Evolutionary conservation across 2,888 invertebrate genomes (phyloP).

Genomic region (Laspeyria flexula): DNA sequence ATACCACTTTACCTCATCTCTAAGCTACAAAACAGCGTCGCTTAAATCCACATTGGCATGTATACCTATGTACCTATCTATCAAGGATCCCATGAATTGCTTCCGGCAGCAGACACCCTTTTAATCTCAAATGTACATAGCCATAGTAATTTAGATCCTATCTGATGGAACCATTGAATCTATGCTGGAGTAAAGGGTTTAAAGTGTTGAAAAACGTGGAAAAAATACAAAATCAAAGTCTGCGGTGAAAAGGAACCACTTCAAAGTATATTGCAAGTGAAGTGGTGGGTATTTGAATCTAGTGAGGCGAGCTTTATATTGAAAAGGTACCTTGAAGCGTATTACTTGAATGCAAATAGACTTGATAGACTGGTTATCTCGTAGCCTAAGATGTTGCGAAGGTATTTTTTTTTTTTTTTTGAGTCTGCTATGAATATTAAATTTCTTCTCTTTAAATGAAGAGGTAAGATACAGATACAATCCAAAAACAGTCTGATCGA

Average conservation of each 20-base stretch:
- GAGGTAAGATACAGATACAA: too few relatives aligned
- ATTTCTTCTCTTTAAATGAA: too few relatives aligned
- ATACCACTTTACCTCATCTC: slow-evolving; percentile 5
- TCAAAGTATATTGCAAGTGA: slow-evolving; percentile 46
- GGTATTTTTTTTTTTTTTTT: background rate
- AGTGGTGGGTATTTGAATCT: slow-evolving; percentile 31
- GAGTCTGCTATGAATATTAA: background rate
- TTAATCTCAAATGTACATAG: slow-evolving; percentile 80
- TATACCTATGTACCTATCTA: slow-evolving; percentile 26
- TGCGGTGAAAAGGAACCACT: slow-evolving; percentile 53
- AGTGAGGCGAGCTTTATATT: slow-evolving; percentile 19
- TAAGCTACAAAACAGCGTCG: slow-evolving; percentile 2
- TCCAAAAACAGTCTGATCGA: too few relatives aligned
- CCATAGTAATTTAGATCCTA: slow-evolving; percentile 81
- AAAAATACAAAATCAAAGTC: slow-evolving; percentile 65
- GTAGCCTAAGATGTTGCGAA: slow-evolving; percentile 1
- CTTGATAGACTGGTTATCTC: slow-evolving; percentile 6
- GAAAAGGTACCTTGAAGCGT: slow-evolving; percentile 18
- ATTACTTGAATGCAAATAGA: slow-evolving; percentile 8
- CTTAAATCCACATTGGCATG: slow-evolving; percentile 7
- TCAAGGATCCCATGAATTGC: slow-evolving; percentile 48
- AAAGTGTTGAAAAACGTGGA: slow-evolving; percentile 68
- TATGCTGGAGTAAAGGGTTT: slow-evolving; percentile 61
- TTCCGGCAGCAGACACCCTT: slow-evolving; percentile 79
- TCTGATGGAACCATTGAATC: slow-evolving; percentile 75